Conservation (phyloP, 2,797 vertebrate species). For the Xyrichtys novacula region DNA sequence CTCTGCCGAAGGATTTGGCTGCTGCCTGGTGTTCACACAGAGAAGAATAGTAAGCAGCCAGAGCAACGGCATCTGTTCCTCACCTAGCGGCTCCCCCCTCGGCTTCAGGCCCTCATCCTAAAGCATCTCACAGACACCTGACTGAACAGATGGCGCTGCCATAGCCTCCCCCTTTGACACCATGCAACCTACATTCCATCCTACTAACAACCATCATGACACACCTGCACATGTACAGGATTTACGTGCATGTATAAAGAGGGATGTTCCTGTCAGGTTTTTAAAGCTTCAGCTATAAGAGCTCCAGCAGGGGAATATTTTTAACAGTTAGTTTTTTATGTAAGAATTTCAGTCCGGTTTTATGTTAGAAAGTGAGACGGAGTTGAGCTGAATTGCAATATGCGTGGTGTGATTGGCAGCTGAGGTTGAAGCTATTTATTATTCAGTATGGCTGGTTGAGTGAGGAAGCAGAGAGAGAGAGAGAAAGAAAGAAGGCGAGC, state of each 20-base stretch:
- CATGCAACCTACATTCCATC: conserved; percentile 43
- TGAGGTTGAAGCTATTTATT: conserved; percentile 74
- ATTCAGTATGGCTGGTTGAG: conserved; percentile 74
- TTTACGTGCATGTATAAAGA: not conserved
- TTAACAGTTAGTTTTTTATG: conserved; percentile 26
- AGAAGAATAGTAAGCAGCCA: conserved; percentile 67
- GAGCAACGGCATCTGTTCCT: conserved; percentile 66
- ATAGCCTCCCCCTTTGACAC: conserved; percentile 28
- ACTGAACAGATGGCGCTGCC: conserved; percentile 62
- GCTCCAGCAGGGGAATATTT: conserved; percentile 17
- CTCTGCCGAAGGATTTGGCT: conserved; percentile 32
- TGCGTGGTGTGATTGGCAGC: conserved; percentile 75
- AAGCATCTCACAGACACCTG: conserved; percentile 56
- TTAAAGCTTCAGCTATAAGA: not conserved
- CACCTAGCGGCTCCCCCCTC: conserved; percentile 51
- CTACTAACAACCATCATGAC: not conserved
- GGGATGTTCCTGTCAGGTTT: not conserved
- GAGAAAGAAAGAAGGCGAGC: conserved; percentile 35
- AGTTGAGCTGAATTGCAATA: conserved; percentile 68
- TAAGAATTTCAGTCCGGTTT: conserved; percentile 44
- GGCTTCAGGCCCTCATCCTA: conserved; percentile 61
- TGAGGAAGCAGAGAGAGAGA: conserved; percentile 35
- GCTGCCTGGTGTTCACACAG: conserved; percentile 37
- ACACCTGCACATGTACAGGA: conserved; percentile 3
- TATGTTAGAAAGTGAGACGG: conserved; percentile 48